These are phyloP conservation scores for Agapornis canus DNA, from an alignment of 2,797 vertebrate genomes.

Conservation along the genomic window DNA sequence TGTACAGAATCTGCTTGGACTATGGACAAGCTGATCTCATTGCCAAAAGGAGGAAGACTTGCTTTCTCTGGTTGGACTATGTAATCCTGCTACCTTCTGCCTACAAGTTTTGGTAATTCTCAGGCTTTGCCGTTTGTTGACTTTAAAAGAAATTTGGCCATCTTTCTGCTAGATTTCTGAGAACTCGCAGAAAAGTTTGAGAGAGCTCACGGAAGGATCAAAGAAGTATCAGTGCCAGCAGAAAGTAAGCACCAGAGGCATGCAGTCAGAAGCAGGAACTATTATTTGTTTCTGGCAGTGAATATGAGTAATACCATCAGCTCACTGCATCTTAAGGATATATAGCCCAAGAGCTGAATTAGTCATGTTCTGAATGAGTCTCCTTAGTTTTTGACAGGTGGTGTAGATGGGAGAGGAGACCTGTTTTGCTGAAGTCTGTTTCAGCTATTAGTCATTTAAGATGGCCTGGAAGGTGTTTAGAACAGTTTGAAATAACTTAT, in stretches of 20 bases:
- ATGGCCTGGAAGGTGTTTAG: background rate
- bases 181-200: background rate
- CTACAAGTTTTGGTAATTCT: background rate
- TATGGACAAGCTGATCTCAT: background rate
- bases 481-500: background rate
- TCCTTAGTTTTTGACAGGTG: background rate
- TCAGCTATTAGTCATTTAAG: background rate
- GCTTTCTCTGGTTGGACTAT: background rate
- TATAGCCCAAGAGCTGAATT: background rate
- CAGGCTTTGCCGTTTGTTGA: background rate
- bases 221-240: background rate
- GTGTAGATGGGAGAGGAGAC: background rate
- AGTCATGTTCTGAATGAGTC: background rate
- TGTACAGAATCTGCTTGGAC: background rate
- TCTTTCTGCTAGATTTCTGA: background rate
- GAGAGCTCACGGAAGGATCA: background rate
- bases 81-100: background rate
- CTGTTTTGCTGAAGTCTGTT: background rate
- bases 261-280: background rate
- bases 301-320: background rate
- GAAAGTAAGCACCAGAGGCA: background rate
- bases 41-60: background rate
- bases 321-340: background rate
- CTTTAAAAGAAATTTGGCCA: background rate
- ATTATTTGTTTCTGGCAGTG: background rate